Base-by-base conservation (phyloP, 2,888 invertebrate genomes). In the Eristalis intricaria region DNA sequence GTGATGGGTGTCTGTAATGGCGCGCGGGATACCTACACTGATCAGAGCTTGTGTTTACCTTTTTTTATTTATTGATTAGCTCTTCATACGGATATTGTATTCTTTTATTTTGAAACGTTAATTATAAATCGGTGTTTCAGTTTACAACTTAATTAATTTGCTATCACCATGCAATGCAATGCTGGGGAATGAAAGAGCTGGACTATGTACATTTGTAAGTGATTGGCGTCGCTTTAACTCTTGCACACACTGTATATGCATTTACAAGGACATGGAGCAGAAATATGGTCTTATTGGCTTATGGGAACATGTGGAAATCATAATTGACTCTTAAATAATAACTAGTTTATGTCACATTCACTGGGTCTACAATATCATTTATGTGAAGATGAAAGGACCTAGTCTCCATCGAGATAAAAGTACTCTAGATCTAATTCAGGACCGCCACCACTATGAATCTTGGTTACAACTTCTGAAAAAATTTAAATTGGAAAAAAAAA, bases 111-210 rank as follows among this genome's bases (percentile, higher is more conserved):
- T 19, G 58, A 63, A 61, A 64, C 60, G 79, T 74, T 84, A 84
- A 78, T 79, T 79, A 79, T 74, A 84, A 79, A 74, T 84, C 74
- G 74, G 84, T 79, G 84, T 84, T 84, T 74, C 43, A 38, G 22
- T 60, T 74, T 69, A 78, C 78, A 78, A 58, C 56, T 84, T 68
- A 83, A 83, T 83, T 78, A 78, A 84, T 78, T 84, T 26, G 8
- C 40, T 68, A 66, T 58, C 40, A 11, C 22, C 29, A 29, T 63
- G 32, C 32, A 43, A 76, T 66, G 23, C 15, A n/a, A 13, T n/a
- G 19, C 10, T 1, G 32, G 60, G 1, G 29, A 66, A 40, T 29
- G n/a, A 26, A n/a, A 7, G 11, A 66, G 11, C 10, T 13, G 4
- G 50, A 50, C 58, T 35, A 23, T n/a, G n/a, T n/a, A n/a, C n/a